Evolutionary conservation across 2,797 vertebrate genomes (phyloP), one percentile per base, ranked within the genome.

Genomic region (Etheostoma perlongum): DNA sequence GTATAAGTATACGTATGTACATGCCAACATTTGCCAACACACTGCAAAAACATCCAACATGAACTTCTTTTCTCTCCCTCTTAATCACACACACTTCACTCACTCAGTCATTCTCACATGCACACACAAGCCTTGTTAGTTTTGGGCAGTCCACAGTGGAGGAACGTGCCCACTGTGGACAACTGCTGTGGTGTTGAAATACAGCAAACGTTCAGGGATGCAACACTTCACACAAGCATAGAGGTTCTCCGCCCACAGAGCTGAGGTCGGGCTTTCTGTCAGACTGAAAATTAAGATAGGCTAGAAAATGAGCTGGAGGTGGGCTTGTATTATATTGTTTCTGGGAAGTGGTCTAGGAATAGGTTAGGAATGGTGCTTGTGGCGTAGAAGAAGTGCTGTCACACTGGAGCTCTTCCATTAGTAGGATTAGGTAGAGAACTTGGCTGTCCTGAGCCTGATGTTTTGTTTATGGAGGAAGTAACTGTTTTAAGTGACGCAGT

Each of bases 331-430:
- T 91, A 78, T 72, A 84, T 78, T 70, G 83, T 74, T 90, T 36
- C 12, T 48, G 78, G 72, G 85, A 91, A 85, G 87, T 76, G 84
- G 85, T 87, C 58, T 42, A 74, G 76, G 72, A 86, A 77, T 83
- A 70, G 81, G 74, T 57, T 69, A 54, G 19, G 76, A 78, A 79
- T 66, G 67, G 75, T 76, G 82, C 76, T 71, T 90, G 87, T 3
- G 60, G 86, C 46, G 72, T 23, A 59, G 60, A 72, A 27, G 60
- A 87, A 86, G 66, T 67, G 59, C 73, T 52, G 23, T 72, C 74
- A 76, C 46, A 62, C 61, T 73, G 44, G 52, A 59, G 19, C 57
- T 57, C 36, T 23, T 80, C 49, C 71, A 67, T 36, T 66, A 6
- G 46, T 27, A 27, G 16, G 13, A 78, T 70, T 67, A 61, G 44